Evolutionary conservation across 2,797 vertebrate species (phyloP).

Genomic region (Lagodon rhomboides): DNA sequence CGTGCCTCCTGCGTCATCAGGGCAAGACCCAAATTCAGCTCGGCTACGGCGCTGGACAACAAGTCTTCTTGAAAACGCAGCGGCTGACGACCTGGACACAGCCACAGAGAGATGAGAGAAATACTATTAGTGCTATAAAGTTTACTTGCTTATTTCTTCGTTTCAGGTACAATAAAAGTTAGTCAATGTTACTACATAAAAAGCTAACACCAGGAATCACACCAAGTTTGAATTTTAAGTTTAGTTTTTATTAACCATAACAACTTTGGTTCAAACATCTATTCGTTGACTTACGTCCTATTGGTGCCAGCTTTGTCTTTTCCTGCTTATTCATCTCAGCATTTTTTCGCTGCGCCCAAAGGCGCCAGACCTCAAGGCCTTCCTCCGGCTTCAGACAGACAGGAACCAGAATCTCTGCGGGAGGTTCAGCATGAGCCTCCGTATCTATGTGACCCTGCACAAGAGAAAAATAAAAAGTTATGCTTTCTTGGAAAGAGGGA

Average conservation of each 20-base stretch:
- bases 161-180: neutral
- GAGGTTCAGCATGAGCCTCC: slow-evolving; percentile 90
- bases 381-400: slow-evolving; percentile 97
- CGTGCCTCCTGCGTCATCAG: slow-evolving; percentile 97
- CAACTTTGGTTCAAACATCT: neutral
- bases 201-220: neutral
- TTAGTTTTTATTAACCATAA: no score
- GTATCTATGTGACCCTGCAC: slow-evolving; percentile 90
- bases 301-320: slow-evolving; percentile 95
- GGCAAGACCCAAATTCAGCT: slow-evolving; percentile 95
- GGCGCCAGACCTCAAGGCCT: slow-evolving; percentile 97
- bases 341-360: slow-evolving; percentile 98
- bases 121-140: neutral
- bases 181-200: neutral
- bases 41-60: slow-evolving; percentile 97
- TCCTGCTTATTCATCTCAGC: slow-evolving; percentile 94
- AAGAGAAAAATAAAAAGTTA: slow-evolving; percentile 8
- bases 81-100: slow-evolving; percentile 91
- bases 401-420: slow-evolving; percentile 92
- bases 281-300: slow-evolving; percentile 91
- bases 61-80: slow-evolving; percentile 98
- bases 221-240: no score
- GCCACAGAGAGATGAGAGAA: slow-evolving; percentile 9
- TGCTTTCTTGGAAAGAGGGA: neutral
- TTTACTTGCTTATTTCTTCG: neutral